Evolutionary conservation across 2,113 vertebrate species (phyloP).

Genomic region (Leuciscus idus): DNA sequence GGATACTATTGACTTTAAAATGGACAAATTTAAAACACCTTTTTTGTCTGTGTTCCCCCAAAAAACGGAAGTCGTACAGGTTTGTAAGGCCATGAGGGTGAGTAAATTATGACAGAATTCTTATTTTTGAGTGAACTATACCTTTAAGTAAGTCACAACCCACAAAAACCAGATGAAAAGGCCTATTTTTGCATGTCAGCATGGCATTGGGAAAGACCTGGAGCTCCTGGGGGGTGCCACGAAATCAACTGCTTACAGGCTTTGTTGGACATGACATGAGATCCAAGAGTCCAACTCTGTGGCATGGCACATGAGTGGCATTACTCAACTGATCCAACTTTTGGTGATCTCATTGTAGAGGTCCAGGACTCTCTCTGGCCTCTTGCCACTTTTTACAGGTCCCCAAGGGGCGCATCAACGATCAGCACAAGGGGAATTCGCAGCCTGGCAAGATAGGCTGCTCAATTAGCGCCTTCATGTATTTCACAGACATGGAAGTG

Average conservation of each 20-base stretch:
- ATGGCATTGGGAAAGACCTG: conserved; percentile 23
- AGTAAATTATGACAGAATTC: background rate
- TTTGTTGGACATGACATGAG: conserved; percentile 28
- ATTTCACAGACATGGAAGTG: background rate
- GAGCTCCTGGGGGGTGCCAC: background rate
- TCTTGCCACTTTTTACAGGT: conserved; percentile 23
- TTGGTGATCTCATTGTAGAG: conserved; percentile 49
- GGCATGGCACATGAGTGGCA: conserved; percentile 22
- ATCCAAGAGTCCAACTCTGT: conserved; percentile 44
- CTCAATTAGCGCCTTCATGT: conserved; percentile 40
- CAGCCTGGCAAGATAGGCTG: conserved; percentile 37
- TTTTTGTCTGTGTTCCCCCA: background rate
- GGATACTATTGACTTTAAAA: too few relatives aligned
- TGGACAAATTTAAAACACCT: too few relatives aligned
- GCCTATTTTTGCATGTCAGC: conserved; percentile 24
- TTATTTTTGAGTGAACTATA: background rate
- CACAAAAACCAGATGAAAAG: background rate
- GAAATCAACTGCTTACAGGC: conserved; percentile 42
- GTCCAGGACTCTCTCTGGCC: conserved; percentile 17
- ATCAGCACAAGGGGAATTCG: conserved; percentile 19
- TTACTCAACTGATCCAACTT: conserved; percentile 48
- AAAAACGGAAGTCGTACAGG: too few relatives aligned
- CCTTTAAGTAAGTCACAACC: background rate
- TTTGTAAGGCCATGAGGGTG: background rate
- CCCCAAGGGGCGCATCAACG: conserved; percentile 26